Conservation (phyloP, 1,140 invertebrate species). For the Rhopalosiphum padi region DNA sequence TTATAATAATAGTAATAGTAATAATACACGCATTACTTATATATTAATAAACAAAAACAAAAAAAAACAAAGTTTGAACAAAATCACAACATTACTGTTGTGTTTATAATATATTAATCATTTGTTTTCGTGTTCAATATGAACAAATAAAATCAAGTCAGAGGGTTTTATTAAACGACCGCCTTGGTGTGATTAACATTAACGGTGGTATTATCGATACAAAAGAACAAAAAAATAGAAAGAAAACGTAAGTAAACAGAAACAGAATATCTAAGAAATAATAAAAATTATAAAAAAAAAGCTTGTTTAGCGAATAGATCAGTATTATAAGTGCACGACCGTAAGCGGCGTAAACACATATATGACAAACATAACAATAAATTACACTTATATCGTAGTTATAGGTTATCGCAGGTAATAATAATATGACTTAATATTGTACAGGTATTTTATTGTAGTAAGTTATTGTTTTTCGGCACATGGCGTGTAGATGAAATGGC, state of each 20-base stretch:
- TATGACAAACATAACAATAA: background rate
- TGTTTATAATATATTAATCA: background rate
- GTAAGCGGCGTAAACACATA: too few species aligned
- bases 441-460: background rate
- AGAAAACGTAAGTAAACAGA: background rate
- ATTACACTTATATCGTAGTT: background rate
- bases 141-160: background rate
- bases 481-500: background rate
- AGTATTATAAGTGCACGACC: background rate
- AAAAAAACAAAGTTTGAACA: slow-evolving; percentile 12
- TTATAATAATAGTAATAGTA: background rate
- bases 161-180: background rate
- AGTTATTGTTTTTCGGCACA: background rate
- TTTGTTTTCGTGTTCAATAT: slow-evolving; percentile 9
- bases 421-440: background rate
- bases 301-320: background rate
- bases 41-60: background rate
- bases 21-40: background rate
- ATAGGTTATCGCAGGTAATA: background rate
- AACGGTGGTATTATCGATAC: background rate
- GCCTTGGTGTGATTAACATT: background rate
- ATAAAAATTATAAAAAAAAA: slow-evolving; percentile 10
- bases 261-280: background rate
- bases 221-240: background rate
- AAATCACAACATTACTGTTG: background rate